Evolutionary conservation across 2,113 vertebrate species (phyloP).

Genomic region (Megaceryle maxima): DNA sequence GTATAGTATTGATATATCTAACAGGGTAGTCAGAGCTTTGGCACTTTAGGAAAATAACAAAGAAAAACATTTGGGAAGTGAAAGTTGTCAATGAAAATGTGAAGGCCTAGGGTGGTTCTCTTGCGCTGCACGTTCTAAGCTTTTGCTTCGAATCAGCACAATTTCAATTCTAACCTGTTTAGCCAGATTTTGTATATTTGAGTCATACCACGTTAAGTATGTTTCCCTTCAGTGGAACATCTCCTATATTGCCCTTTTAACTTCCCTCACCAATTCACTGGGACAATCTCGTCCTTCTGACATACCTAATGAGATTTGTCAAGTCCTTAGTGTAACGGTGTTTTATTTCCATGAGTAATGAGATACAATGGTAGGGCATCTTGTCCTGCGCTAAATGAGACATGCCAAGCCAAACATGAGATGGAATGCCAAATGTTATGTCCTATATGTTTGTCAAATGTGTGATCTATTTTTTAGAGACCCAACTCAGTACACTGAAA

Average conservation of each 20-base stretch:
- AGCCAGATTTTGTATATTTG: neutral
- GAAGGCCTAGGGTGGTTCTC: neutral
- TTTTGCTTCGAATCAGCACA: neutral
- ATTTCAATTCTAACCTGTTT: neutral
- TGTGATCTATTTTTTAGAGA: slow-evolving; percentile 72
- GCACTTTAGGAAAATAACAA: neutral
- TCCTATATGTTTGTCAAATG: slow-evolving; percentile 58
- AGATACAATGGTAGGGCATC: slow-evolving; percentile 37
- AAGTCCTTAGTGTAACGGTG: slow-evolving; percentile 6
- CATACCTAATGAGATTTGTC: slow-evolving; percentile 35
- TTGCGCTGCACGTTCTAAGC: neutral
- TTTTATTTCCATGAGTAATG: slow-evolving; percentile 65
- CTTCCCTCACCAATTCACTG: neutral
- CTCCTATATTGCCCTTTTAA: neutral
- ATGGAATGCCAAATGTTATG: slow-evolving; percentile 47
- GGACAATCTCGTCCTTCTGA: neutral
- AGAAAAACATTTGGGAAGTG: neutral
- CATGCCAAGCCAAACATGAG: slow-evolving; percentile 66
- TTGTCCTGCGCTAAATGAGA: slow-evolving; percentile 37
- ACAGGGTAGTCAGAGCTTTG: neutral
- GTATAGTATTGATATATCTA: neutral
- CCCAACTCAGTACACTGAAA: slow-evolving; percentile 61
- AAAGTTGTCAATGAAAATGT: neutral
- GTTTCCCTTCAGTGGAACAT: neutral
- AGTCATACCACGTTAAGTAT: neutral